Base-by-base conservation (phyloP, 1,140 invertebrate species). In the Calycopis cecrops region DNA sequence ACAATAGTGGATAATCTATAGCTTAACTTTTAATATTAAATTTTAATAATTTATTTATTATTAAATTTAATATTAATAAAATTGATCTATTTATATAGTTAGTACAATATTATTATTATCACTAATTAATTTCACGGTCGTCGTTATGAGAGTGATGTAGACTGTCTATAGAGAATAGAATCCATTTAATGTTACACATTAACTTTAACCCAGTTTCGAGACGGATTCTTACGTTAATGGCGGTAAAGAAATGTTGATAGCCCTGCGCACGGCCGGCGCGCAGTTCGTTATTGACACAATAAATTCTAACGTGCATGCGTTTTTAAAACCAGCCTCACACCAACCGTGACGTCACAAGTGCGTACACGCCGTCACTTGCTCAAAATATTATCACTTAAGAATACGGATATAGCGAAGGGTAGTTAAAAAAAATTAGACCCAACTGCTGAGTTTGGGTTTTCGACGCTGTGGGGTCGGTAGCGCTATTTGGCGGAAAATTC, bases 261-360 rank as follows among this genome's bases (percentile, higher is more conserved):
- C 38, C 38, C 38, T 40, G n/a, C n/a, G 38, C 38, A 12, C 38
- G 38, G 2, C n/a, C 38, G 52, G 63, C 59, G 54, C 60, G 62
- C 62, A 65, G 47, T 57, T 54, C 73, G 76, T 81, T 84, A 84
- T 84, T 84, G 80, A 84, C 80, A 79, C 76, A 73, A 84, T 84
- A 81, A 84, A 84, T 83, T 83, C 79, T 80, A 80, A 79, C 79
- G 64, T 77, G 64, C 74, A 73, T 75, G 71, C 77, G 68, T 79
- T 79, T 78, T 79, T 69, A 72, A 76, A 77, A 73, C 73, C 75
- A 67, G 69, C 64, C 69, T 59, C 64, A 59, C 63, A 62, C 65
- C 59, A 63, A 60, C 55, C 16, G 35, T 51, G 33, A 40, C 54
- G 47, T 49, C 48, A 56, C 47, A 56, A 18, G 33, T 21, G 11